These are phyloP conservation scores for Acromyrmex charruanus DNA, from an alignment of 1,140 invertebrate species.

Conservation along the genomic window DNA sequence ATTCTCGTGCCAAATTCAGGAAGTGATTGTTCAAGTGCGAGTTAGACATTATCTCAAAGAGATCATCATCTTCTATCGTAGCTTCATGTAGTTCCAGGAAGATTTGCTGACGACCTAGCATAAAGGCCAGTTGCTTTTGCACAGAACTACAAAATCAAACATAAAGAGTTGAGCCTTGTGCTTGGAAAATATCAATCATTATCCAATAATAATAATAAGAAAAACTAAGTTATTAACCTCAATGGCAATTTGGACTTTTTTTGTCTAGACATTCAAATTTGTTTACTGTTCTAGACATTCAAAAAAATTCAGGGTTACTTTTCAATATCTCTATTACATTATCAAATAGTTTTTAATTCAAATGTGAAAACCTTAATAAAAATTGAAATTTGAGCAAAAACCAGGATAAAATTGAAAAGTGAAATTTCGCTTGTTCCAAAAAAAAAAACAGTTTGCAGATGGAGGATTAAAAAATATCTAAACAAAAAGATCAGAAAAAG, in stretches of 20 bases:
- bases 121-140: conserved; percentile 98
- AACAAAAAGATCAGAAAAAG: not conserved
- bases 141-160: conserved; percentile 89
- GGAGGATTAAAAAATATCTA: too few relatives aligned
- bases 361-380: too few relatives aligned
- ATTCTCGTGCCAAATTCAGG: conserved; percentile 97
- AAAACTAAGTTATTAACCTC: not conserved
- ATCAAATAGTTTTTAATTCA: too few relatives aligned
- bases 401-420: too few relatives aligned
- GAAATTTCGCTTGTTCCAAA: too few relatives aligned
- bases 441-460: too few relatives aligned
- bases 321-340: too few relatives aligned
- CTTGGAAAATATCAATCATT: not conserved
- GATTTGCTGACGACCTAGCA: conserved; percentile 98
- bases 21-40: conserved; percentile 98
- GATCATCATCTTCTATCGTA: conserved; percentile 94
- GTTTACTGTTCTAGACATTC: too few relatives aligned
- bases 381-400: too few relatives aligned
- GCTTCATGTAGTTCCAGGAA: conserved; percentile 92
- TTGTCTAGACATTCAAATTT: too few relatives aligned
- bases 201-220: not conserved
- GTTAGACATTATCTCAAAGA: conserved; percentile 99
- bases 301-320: too few relatives aligned
- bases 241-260: too few relatives aligned
- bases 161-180: not conserved